phyloP scores from a whole-genome alignment of 1,140 invertebrate species.

The Limonius californicus region DNA sequence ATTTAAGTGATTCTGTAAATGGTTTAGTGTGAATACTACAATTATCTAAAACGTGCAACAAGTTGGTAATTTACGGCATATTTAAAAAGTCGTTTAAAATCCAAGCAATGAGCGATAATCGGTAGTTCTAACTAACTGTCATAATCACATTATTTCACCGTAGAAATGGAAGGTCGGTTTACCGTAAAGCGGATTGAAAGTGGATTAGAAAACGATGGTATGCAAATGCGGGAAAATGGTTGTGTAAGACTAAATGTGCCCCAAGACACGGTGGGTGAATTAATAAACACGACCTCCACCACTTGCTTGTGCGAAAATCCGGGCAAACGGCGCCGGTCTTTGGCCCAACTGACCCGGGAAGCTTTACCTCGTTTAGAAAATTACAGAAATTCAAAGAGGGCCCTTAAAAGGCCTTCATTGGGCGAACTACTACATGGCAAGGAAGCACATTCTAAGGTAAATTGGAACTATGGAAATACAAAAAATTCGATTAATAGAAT shows the following conservation, averaged over 20 bases:
- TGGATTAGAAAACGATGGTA: slow-evolving; percentile 33
- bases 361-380: slow-evolving; percentile 84
- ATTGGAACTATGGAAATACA: too few relatives aligned
- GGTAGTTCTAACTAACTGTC: too few relatives aligned
- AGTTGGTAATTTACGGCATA: background rate
- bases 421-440: slow-evolving; percentile 65
- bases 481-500: too few relatives aligned
- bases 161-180: slow-evolving; percentile 27
- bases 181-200: slow-evolving; percentile 22
- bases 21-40: too few relatives aligned
- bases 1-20: background rate
- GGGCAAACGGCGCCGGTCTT: slow-evolving; percentile 47
- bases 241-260: slow-evolving; percentile 8
- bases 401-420: slow-evolving; percentile 67
- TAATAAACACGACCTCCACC: slow-evolving; percentile 24
- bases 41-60: too few relatives aligned
- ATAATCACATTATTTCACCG: too few relatives aligned
- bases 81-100: too few relatives aligned
- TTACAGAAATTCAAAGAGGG: slow-evolving; percentile 77
- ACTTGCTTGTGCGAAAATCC: slow-evolving; percentile 24
- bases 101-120: too few relatives aligned
- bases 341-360: slow-evolving; percentile 64
- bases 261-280: slow-evolving; percentile 24
- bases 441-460: slow-evolving; percentile 51
- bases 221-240: slow-evolving; percentile 37